phyloP scores from a whole-genome alignment of 2,797 vertebrate genomes.

The Paramormyrops hopkinsi region DNA sequence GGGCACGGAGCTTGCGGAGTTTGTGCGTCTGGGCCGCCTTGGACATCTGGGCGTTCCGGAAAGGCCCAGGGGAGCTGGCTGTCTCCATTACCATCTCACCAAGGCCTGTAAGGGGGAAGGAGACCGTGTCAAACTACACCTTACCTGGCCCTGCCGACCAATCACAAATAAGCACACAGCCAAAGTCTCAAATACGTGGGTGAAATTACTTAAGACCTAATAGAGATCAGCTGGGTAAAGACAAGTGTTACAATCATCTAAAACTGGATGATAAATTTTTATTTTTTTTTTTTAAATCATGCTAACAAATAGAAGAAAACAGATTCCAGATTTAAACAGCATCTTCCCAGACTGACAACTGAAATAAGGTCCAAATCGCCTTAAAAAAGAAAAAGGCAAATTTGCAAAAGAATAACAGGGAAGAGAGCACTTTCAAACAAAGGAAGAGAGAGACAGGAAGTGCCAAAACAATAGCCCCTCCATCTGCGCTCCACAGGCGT shows the following conservation, averaged over 20 bases:
- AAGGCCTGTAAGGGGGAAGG: slow-evolving; percentile 58
- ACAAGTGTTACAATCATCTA: neutral
- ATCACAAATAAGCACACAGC: neutral
- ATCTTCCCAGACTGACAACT: neutral
- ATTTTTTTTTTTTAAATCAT: no score
- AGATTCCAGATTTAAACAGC: neutral
- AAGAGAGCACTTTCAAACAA: slow-evolving; percentile 21
- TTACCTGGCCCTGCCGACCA: neutral
- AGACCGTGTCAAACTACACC: neutral
- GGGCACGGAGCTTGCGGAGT: slow-evolving; percentile 84
- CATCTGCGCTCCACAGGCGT: slow-evolving; percentile 27
- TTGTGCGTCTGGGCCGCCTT: slow-evolving; percentile 94
- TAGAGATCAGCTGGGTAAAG: neutral
- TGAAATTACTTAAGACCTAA: neutral
- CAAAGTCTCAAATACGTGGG: neutral
- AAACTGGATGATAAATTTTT: neutral
- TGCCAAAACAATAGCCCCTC: slow-evolving; percentile 41
- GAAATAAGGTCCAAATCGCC: neutral
- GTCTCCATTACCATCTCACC: slow-evolving; percentile 75
- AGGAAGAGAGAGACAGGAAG: slow-evolving; percentile 38
- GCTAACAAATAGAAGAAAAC: neutral
- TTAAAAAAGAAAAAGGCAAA: neutral
- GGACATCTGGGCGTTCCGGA: slow-evolving; percentile 87
- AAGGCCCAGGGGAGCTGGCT: slow-evolving; percentile 83
- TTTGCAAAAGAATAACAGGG: neutral